Percentiles rank a stretch among this genome's conserved stretches.
These are phyloP conservation scores for Pithys albifrons DNA, from an alignment of 2,113 vertebrate species.

Conservation along the genomic window DNA sequence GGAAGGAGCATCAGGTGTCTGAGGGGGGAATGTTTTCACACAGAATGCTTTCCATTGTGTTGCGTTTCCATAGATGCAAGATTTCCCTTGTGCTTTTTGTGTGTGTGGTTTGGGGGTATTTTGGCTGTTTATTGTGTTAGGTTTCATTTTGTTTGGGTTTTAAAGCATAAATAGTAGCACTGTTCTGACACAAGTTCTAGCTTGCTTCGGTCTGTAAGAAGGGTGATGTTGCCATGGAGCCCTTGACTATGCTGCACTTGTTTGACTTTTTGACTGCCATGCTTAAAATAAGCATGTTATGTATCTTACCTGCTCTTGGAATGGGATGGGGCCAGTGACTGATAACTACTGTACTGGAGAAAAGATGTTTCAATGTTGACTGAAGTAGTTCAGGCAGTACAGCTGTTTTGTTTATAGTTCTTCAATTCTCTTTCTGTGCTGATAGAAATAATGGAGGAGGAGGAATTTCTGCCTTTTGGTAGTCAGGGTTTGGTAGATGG, in stretches of 20 bases:
- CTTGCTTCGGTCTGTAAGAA: not conserved
- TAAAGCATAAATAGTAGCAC: not conserved
- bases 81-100: not conserved
- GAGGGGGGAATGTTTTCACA: not conserved
- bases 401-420: not conserved
- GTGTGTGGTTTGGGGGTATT: accelerated
- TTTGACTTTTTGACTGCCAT: not conserved
- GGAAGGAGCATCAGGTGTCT: not conserved
- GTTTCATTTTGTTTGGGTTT: not conserved
- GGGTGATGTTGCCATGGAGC: not conserved
- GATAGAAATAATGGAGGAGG: not conserved
- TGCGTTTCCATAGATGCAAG: not conserved
- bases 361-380: not conserved
- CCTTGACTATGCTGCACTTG: not conserved
- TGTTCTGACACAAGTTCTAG: not conserved
- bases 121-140: not conserved
- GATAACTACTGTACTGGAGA: not conserved
- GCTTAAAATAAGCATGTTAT: not conserved
- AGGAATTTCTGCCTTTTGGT: not conserved
- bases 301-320: not conserved
- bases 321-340: not conserved
- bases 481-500: not conserved
- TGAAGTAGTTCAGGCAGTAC: not conserved
- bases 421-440: not conserved
- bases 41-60: not conserved